phyloP scores from a whole-genome alignment of 2,888 invertebrate genomes.

The Nephrotoma flavescens region DNA sequence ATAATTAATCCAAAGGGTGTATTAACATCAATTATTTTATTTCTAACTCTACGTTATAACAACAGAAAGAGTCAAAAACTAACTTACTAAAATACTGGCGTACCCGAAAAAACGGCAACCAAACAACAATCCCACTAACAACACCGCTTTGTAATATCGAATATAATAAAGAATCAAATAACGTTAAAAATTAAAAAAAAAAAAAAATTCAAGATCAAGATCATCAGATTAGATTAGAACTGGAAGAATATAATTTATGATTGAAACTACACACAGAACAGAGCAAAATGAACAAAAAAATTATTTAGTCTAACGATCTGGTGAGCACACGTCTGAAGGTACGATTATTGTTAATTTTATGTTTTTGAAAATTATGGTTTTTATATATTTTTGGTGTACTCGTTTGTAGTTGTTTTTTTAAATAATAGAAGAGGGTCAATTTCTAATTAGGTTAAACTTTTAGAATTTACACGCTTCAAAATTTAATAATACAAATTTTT shows the following conservation, averaged over 20 bases:
- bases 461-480: neutral
- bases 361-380: neutral
- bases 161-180: neutral
- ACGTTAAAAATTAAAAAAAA: neutral
- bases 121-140: neutral
- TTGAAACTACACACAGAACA: neutral
- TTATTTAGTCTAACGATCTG: neutral
- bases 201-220: neutral
- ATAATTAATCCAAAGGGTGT: neutral
- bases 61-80: neutral
- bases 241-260: neutral
- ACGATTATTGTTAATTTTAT: neutral
- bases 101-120: neutral
- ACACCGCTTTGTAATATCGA: neutral
- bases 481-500: neutral
- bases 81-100: neutral
- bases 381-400: neutral
- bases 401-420: neutral
- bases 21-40: neutral
- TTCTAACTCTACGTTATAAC: neutral
- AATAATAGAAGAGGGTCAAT: neutral
- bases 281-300: neutral
- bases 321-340: neutral
- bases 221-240: neutral
- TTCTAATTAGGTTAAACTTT: neutral